phyloP scores from a whole-genome alignment of 2,113 vertebrate species.

The Aldabrachelys gigantea region DNA sequence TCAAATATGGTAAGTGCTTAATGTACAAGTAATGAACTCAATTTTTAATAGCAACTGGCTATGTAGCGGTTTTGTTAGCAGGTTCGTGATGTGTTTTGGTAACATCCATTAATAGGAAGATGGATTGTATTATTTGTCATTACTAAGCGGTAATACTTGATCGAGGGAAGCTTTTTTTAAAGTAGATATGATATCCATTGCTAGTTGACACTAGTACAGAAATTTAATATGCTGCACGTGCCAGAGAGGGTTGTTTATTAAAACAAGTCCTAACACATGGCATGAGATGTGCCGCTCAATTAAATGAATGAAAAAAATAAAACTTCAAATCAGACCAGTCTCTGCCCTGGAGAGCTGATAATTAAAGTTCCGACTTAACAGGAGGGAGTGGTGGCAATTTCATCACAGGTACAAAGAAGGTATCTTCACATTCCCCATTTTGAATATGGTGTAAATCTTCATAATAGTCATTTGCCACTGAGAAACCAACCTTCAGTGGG shows the following conservation, averaged over 20 bases:
- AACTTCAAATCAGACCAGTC: background rate
- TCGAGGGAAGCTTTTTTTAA: background rate
- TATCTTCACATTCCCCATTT: background rate
- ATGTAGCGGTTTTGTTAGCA: background rate
- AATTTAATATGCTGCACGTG: background rate
- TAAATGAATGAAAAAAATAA: background rate
- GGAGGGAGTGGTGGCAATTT: background rate
- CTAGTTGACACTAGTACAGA: background rate
- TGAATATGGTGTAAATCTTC: accelerated
- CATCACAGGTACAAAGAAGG: background rate
- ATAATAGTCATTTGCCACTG: background rate
- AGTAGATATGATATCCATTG: accelerated
- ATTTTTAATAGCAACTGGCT: background rate
- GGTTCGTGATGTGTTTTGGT: background rate
- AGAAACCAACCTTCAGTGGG: background rate
- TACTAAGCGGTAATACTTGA: background rate
- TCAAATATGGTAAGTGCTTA: constrained; percentile 94
- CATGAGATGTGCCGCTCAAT: background rate
- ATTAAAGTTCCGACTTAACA: background rate
- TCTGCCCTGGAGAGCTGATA: constrained; percentile 7
- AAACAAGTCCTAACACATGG: background rate
- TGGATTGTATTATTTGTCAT: background rate
- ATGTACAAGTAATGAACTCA: background rate
- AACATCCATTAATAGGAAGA: background rate
- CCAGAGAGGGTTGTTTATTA: background rate